A percentile compares a stretch with the other conserved stretches of the same genome.
Evolutionary conservation across 1,140 invertebrate genomes (phyloP).

Genomic region (Megalopta genalis): DNA sequence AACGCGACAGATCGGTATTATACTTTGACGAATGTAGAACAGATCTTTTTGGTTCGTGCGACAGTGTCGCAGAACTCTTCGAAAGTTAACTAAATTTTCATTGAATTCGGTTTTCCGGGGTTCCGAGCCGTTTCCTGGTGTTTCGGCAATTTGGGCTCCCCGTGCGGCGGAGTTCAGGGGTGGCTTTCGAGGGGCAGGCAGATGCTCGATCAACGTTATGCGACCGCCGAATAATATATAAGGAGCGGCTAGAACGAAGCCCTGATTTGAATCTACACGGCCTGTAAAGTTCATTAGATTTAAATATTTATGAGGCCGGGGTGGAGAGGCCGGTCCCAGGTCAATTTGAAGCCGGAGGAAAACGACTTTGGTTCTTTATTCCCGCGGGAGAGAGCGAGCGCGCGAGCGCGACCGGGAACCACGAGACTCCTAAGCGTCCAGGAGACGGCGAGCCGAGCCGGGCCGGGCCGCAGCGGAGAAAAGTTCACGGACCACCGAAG

Average conservation of each 20-base stretch:
- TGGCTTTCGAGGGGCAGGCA: too few species aligned
- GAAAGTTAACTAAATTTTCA: too few species aligned
- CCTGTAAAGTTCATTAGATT: conserved; percentile 72
- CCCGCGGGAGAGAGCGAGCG: conserved; percentile 22
- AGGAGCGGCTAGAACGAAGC: conserved; percentile 37
- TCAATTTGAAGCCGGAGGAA: conserved; percentile 65
- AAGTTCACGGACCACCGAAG: conserved; percentile 54
- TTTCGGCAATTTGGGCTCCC: too few species aligned
- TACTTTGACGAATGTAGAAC: too few species aligned
- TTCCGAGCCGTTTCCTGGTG: too few species aligned
- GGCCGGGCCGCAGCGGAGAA: background rate
- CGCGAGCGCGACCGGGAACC: background rate
- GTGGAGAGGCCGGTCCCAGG: conserved; percentile 45
- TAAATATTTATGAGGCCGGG: conserved; percentile 71
- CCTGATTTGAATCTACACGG: conserved; percentile 68
- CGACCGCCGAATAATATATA: conserved; percentile 39
- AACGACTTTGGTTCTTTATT: conserved; percentile 68
- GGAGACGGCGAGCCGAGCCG: background rate
- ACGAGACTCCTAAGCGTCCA: conserved; percentile 4
- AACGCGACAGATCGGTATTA: too few species aligned
- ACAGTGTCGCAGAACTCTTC: too few species aligned
- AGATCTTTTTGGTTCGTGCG: too few species aligned
- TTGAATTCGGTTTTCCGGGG: too few species aligned
- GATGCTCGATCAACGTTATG: conserved; percentile 36
- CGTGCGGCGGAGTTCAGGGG: too few species aligned